phyloP scores from a whole-genome alignment of 53 echinoderm and acorn worm genomes.

The Echinarachnius parma region DNA sequence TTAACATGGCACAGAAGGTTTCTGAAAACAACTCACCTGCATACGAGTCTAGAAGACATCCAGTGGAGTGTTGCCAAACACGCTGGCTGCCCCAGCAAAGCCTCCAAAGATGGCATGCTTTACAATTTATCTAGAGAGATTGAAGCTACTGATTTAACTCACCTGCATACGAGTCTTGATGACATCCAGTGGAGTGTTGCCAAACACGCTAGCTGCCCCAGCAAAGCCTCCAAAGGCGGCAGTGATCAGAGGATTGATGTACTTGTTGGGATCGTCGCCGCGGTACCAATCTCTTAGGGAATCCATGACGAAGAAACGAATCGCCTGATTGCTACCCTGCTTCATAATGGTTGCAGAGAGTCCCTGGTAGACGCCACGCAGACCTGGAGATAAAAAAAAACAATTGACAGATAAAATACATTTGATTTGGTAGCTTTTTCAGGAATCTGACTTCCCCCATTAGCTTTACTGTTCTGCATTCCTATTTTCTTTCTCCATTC shows the following conservation, averaged over 20 bases:
- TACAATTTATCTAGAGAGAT: too few relatives aligned
- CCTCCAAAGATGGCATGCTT: conserved; percentile 82
- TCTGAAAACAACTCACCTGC: conserved; percentile 95
- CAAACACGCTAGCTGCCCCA: conserved; percentile 86
- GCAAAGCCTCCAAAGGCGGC: conserved; percentile 80
- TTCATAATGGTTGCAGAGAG: conserved; percentile 95
- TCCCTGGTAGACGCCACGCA: conserved; percentile 91
- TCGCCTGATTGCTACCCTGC: conserved; percentile 98
- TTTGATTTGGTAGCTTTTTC: too few relatives aligned
- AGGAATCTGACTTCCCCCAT: too few relatives aligned
- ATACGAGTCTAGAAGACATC: conserved; percentile 98
- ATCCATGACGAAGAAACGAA: conserved; percentile 97
- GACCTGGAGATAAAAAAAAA: too few relatives aligned
- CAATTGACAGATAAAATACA: too few relatives aligned
- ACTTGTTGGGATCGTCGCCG: conserved; percentile 71
- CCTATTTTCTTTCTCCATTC: too few relatives aligned
- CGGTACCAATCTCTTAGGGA: conserved; percentile 89
- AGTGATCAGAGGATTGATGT: conserved; percentile 74
- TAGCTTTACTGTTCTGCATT: too few relatives aligned
- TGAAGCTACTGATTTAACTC: too few relatives aligned
- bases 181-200: conserved; percentile 95
- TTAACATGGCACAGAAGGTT: too few relatives aligned
- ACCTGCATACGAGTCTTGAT: conserved; percentile 99
- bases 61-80: conserved; percentile 93
- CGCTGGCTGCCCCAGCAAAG: conserved; percentile 77